Percentiles rank a stretch among this genome's conserved stretches.
Evolutionary conservation across 2,888 invertebrate species (phyloP).

Genomic region (Nymphalis urticae): DNA sequence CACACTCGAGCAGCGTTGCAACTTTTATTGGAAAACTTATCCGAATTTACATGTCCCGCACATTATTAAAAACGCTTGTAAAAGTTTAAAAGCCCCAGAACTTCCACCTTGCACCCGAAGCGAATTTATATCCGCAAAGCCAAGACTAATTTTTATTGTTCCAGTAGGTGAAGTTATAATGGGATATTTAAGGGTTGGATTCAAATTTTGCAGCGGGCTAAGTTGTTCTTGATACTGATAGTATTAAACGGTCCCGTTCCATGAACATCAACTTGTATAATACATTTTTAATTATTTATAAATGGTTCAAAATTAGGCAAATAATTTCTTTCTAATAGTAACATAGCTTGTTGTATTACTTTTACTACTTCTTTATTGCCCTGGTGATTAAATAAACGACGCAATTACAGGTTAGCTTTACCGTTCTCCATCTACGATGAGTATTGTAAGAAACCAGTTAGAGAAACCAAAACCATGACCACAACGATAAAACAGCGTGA

Average conservation of each 20-base stretch:
- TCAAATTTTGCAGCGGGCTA: conserved; percentile 7
- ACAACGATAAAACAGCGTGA: conserved; percentile 5
- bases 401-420: too few relatives aligned
- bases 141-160: conserved; percentile 39
- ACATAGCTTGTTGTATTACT: too few relatives aligned
- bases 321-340: not conserved
- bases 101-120: conserved; percentile 31
- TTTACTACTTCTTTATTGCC: too few relatives aligned
- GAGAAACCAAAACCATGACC: conserved; percentile 2
- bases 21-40: conserved; percentile 79
- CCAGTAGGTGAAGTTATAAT: conserved; percentile 33
- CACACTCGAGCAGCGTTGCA: conserved; percentile 54
- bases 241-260: not conserved
- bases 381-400: too few relatives aligned
- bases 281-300: not conserved
- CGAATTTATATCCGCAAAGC: conserved; percentile 36
- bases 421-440: too few relatives aligned
- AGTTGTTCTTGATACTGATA: conserved; percentile 9
- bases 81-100: conserved; percentile 48
- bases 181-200: conserved; percentile 26
- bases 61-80: conserved; percentile 74
- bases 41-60: conserved; percentile 74
- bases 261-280: not conserved
- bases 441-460: not conserved
- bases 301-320: not conserved